These are phyloP conservation scores for Julus scandinavius DNA, from an alignment of 2,888 invertebrate species.

Conservation along the genomic window DNA sequence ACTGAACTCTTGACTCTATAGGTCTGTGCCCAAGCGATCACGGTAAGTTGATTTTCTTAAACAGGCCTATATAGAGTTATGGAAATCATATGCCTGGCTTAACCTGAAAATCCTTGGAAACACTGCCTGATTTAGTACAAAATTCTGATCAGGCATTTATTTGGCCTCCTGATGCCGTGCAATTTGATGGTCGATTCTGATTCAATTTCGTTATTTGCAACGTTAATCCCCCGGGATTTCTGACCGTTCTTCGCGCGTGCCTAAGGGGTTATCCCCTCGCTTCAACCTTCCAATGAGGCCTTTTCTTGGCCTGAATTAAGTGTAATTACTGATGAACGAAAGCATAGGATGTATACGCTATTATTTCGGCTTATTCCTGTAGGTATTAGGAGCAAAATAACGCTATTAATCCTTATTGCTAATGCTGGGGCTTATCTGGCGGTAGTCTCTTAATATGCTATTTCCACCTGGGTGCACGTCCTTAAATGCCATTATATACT, in stretches of 20 bases:
- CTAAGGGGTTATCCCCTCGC: neutral
- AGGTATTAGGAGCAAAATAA: neutral
- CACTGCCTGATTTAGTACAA: neutral
- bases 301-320: neutral
- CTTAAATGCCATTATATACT: neutral
- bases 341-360: neutral
- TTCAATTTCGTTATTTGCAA: neutral
- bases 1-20: slow-evolving; percentile 44
- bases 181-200: neutral
- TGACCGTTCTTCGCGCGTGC: neutral
- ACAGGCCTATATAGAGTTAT: slow-evolving; percentile 31
- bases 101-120: neutral
- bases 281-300: neutral
- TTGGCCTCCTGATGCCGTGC: no score
- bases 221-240: neutral
- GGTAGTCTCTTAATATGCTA: no score
- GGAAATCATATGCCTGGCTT: neutral
- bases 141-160: neutral
- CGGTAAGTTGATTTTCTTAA: slow-evolving; percentile 44
- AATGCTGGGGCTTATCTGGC: neutral
- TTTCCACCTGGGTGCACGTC: neutral
- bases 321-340: neutral
- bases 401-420: neutral
- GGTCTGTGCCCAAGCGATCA: slow-evolving; percentile 43
- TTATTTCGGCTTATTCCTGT: neutral